These are phyloP conservation scores for Drosophila setifemur DNA, from an alignment of 1,140 invertebrate genomes.

Conservation along the genomic window DNA sequence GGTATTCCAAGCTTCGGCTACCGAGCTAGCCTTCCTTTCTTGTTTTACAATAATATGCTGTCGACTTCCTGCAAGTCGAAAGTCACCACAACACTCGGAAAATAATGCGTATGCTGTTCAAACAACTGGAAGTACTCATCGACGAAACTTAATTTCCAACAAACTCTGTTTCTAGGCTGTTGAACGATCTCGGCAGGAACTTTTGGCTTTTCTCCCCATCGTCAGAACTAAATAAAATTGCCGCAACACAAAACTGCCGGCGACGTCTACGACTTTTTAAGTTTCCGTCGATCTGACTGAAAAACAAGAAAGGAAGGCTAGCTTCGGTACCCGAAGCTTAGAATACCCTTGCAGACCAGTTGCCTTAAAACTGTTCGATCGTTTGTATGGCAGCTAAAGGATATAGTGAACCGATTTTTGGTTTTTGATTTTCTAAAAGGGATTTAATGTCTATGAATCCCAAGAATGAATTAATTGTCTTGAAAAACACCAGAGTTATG, in stretches of 20 bases:
- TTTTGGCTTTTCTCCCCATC: neutral
- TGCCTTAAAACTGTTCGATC: no score
- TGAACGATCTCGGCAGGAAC: conserved; percentile 13
- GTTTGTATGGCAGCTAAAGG: no score
- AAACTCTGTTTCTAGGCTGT: conserved; percentile 35
- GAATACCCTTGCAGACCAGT: no score
- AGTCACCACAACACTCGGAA: conserved; percentile 1
- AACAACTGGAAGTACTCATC: conserved; percentile 50
- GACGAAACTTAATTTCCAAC: conserved; percentile 32
- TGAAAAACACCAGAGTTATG: no score
- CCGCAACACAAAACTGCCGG: conserved; percentile 10
- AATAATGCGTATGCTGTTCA: conserved; percentile 54
- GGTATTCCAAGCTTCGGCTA: no score
- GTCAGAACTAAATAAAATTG: conserved; percentile 46
- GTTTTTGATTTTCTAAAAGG: no score
- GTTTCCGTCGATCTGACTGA: conserved; percentile 38
- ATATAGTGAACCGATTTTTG: no score
- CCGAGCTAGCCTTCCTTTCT: no score
- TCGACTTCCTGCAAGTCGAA: neutral
- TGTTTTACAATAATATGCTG: no score
- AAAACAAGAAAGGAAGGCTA: neutral
- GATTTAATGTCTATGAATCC: no score
- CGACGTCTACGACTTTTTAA: conserved; percentile 61
- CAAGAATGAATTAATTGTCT: no score
- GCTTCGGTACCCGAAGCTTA: no score